phyloP scores from a whole-genome alignment of 2,797 vertebrate species.

The Morelia viridis region DNA sequence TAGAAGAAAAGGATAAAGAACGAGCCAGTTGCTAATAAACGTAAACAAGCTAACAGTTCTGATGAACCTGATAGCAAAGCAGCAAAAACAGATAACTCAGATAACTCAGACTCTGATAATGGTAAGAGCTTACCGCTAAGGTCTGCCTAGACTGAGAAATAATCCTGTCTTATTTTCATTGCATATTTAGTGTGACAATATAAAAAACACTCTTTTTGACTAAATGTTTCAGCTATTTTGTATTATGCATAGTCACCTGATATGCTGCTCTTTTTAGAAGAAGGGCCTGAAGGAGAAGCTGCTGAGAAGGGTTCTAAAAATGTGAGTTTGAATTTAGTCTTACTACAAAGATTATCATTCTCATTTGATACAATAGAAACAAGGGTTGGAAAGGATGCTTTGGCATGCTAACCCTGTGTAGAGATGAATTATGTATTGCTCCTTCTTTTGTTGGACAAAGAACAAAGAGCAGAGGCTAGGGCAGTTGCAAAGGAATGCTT shows the following conservation, averaged over 20 bases:
- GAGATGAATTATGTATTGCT: background rate
- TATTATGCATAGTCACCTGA: background rate
- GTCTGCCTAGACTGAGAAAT: background rate
- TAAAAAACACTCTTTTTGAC: background rate
- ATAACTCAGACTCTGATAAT: constrained; percentile 71
- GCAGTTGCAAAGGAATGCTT: background rate
- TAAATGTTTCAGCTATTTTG: background rate
- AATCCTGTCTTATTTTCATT: background rate
- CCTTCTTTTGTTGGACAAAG: background rate
- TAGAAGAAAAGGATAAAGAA: constrained; percentile 78
- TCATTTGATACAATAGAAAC: background rate
- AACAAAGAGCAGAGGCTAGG: background rate
- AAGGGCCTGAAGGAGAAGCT: constrained; percentile 72
- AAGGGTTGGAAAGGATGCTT: background rate
- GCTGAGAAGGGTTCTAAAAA: constrained; percentile 68
- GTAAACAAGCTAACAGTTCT: constrained; percentile 76
- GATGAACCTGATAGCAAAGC: constrained; percentile 88
- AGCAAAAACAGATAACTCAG: constrained; percentile 77
- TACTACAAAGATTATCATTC: background rate
- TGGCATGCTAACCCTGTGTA: background rate
- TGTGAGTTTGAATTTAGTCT: constrained; percentile 59
- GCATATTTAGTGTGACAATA: background rate
- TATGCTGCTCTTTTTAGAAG: constrained; percentile 60
- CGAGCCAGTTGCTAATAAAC: constrained; percentile 75
- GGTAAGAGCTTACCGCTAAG: constrained; percentile 61